These are phyloP conservation scores for Pogonocherus hispidulus DNA, from an alignment of 2,888 invertebrate species.

Conservation along the genomic window DNA sequence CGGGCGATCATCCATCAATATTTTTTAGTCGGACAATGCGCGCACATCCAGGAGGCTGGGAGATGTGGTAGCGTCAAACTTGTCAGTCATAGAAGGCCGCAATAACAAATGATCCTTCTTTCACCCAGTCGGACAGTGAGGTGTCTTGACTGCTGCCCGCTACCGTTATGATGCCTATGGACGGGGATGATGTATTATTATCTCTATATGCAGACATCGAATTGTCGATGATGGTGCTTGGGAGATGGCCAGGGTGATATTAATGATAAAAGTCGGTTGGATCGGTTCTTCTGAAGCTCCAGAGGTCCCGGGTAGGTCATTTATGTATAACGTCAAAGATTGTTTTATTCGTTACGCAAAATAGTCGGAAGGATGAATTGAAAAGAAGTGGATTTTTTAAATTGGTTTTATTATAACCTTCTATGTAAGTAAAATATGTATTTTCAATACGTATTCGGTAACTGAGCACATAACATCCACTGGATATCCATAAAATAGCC, in stretches of 20 bases:
- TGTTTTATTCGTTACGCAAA: no score
- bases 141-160: conserved; percentile 51
- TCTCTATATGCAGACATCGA: conserved; percentile 30
- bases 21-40: conserved; percentile 43
- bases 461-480: no score
- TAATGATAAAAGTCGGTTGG: neutral
- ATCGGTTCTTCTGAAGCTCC: no score
- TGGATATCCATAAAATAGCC: no score
- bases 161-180: conserved; percentile 52
- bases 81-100: conserved; percentile 59
- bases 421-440: no score
- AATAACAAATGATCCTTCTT: conserved; percentile 47
- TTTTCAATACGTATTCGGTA: no score
- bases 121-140: conserved; percentile 49
- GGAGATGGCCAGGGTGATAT: neutral
- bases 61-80: conserved; percentile 57
- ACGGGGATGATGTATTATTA: conserved; percentile 54
- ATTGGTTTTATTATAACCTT: no score
- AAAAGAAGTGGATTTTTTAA: no score
- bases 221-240: conserved; percentile 31
- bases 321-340: no score
- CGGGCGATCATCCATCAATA: conserved; percentile 49
- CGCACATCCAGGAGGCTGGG: conserved; percentile 35
- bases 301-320: no score
- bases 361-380: no score